Evolutionary conservation across 2,113 vertebrate genomes (phyloP), one percentile per base, ranked within the genome.

Genomic region (Mobula birostris): DNA sequence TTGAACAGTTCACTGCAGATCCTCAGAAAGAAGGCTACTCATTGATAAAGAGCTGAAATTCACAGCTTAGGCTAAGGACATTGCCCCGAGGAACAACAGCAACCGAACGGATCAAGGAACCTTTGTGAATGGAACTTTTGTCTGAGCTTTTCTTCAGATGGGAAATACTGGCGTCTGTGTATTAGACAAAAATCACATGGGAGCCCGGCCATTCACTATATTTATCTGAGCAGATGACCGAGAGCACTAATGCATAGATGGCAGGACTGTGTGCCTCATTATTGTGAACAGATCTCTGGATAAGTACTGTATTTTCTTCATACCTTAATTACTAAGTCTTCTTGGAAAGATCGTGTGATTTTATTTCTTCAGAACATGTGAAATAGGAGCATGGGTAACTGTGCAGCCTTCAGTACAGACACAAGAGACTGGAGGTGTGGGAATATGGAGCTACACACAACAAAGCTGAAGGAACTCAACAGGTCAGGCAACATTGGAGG

Each of bases 171-270:
- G 85, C 1, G 17, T 66, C 85, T 90, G 85, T 90, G 85, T 66
- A 68, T 66, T 15, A 68, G 29, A 32, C 12, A 87, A 58, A 9
- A 87, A 87, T 87, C 83, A 90, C 61, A 68, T 66, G 61, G 29
- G 85, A 66, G 29, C 63, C 61, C 29, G 15, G 85, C 29, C 85
- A 90, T 29, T 19, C 61, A 61, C 83, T 90, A 90, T 90, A 90
- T 36, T 90, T 90, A 36, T 66, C 61, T 90, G 61, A 90, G 17
- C 61, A 32, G 85, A 90, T 90, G 85, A 90, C 85, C 85, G 66
- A 88, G 27, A 66, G 29, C 14, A 68, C 66, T 90, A 90, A 90
- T n/a, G n/a, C 29, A 17, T 58, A 66, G 29, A 90, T 90, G n/a
- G 66, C 85, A 66, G 15, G n/a, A 32, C 15, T 1, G 29, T n/a